Base-by-base conservation (phyloP, 2,888 invertebrate genomes). In the Leucophenga montana region DNA sequence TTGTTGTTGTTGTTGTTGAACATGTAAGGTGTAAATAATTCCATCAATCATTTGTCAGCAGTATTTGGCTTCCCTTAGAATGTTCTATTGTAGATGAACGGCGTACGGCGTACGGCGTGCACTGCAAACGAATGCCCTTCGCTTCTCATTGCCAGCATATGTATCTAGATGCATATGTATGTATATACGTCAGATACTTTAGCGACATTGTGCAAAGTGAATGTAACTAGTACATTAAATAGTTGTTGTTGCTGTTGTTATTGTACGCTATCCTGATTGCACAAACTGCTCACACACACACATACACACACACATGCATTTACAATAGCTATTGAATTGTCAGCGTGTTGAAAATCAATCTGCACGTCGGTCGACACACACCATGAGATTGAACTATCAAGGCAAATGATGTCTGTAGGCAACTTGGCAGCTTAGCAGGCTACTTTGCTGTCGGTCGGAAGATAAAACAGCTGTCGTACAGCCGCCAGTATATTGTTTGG, bases 31-130 rank as follows among this genome's bases (percentile, higher is more conserved):
- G 81, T 84, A 82, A 82, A 82, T 82, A 82, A 82, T 82, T 82
- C 81, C 79, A 82, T 82, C 81, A 82, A 82, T 82, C 81, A 82
- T 82, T 82, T 82, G 84, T 82, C 81, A 84, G 78, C 81, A 80
- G 78, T 77, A 39, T 77, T 77, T 59, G 81, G 81, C 83, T 84
- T 84, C 84, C 83, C 84, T 81, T 80, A 62, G 61, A 74, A 67
- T 61, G 68, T 46, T 54, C n/a, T 61, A 46, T 39, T 39, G 11
- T 39, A 39, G 39, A 39, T 39, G 39, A 39, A 39, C 39, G 11
- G 33, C 33, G 33, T 31, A 66, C 53, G 53, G 50, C 13, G n/a
- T n/a, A n/a, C n/a, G 44, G 61, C 66, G 50, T 13, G 65, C 66
- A 65, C 54, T 27, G 61, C 66, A 39, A 57, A 20, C 64, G 18